Conservation (phyloP, 1,140 invertebrate genomes). For the Ostrea edulis region DNA sequence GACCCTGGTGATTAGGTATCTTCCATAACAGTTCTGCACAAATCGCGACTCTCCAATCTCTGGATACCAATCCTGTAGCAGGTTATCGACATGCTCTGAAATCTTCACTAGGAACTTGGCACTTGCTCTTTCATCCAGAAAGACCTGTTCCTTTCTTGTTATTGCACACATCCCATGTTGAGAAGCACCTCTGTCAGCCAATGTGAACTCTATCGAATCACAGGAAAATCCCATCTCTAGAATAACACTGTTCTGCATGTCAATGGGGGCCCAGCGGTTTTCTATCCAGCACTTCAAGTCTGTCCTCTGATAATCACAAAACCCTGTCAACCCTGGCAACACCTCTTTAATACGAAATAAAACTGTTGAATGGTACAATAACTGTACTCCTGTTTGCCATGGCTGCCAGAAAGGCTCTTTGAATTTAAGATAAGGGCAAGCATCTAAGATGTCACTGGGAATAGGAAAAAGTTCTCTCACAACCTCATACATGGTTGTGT, state of each 20-base stretch:
- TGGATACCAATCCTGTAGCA: slow-evolving; percentile 99
- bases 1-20: slow-evolving; percentile 95
- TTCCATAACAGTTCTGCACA: slow-evolving; percentile 97
- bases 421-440: slow-evolving; percentile 60
- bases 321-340: slow-evolving; percentile 67
- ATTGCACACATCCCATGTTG: slow-evolving; percentile 31
- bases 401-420: slow-evolving; percentile 91
- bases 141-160: slow-evolving; percentile 48
- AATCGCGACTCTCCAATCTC: slow-evolving; percentile 94
- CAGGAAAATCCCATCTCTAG: slow-evolving; percentile 92
- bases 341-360: slow-evolving; percentile 72
- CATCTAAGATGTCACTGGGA: slow-evolving; percentile 59
- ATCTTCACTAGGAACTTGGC: slow-evolving; percentile 93
- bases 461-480: slow-evolving; percentile 64
- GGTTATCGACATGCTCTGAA: slow-evolving; percentile 97
- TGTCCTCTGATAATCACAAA: slow-evolving; percentile 80
- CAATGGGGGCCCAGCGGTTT: slow-evolving; percentile 81
- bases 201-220: slow-evolving; percentile 77
- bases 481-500: slow-evolving; percentile 82
- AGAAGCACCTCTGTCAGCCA: slow-evolving; percentile 47
- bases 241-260: slow-evolving; percentile 89
- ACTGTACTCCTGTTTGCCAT: slow-evolving; percentile 96
- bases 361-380: slow-evolving; percentile 85
- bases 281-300: slow-evolving; percentile 72
- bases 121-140: slow-evolving; percentile 83